Percentiles rank a stretch among this genome's conserved stretches.
Conservation (phyloP, 2,888 invertebrate genomes). For the Tetranychus truncatus region DNA sequence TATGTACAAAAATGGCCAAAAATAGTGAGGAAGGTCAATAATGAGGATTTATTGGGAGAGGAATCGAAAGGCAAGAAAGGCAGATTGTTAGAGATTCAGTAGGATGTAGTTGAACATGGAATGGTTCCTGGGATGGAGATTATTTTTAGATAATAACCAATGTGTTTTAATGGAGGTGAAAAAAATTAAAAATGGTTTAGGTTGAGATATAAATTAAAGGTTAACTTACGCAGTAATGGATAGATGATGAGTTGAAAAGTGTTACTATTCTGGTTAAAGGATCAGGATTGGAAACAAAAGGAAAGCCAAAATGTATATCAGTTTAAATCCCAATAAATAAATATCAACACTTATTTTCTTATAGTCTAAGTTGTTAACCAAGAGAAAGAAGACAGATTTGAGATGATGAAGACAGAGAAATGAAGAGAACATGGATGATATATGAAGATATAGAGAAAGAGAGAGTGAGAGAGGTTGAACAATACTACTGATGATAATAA, state of each 20-base stretch:
- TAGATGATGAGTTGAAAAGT: background rate
- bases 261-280: background rate
- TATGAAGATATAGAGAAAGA: background rate
- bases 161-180: too few species aligned
- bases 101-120: background rate
- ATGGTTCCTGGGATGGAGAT: slow-evolving; percentile 1
- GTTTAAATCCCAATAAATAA: background rate
- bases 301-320: background rate
- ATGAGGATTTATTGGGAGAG: background rate
- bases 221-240: too few species aligned
- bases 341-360: background rate
- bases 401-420: background rate
- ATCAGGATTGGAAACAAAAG: background rate
- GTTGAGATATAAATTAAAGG: too few species aligned
- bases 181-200: too few species aligned
- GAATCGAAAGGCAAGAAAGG: background rate
- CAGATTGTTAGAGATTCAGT: background rate
- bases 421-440: background rate
- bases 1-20: background rate
- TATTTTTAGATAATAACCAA: background rate
- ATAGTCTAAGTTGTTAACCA: too few species aligned
- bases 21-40: background rate
- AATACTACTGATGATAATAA: background rate
- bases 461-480: background rate
- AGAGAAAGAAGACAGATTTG: too few species aligned